Evolutionary conservation across 2,113 vertebrate genomes (phyloP).

Genomic region (Halichoerus grypus): DNA sequence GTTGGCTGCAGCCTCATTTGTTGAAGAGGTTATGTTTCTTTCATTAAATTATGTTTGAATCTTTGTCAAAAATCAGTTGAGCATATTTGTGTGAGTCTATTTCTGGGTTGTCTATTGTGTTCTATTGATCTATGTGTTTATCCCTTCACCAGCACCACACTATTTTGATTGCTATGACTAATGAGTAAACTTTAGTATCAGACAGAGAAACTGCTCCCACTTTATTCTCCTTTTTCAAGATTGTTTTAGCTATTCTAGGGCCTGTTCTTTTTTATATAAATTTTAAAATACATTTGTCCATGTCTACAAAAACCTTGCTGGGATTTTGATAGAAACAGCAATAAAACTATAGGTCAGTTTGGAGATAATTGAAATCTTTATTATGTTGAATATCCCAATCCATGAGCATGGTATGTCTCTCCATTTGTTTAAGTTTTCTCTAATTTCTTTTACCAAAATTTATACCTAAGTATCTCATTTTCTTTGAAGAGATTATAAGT

Average conservation of each 20-base stretch:
- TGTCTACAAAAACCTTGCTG: background rate
- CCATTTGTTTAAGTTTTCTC: background rate
- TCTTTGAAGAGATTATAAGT: background rate
- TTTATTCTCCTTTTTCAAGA: background rate
- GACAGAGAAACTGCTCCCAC: background rate
- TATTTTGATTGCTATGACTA: background rate
- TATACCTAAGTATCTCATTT: background rate
- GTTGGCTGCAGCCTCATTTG: background rate
- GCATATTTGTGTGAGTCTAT: background rate
- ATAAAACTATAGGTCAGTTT: background rate
- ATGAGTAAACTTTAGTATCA: background rate
- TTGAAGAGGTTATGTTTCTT: background rate
- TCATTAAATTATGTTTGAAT: background rate
- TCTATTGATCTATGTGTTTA: background rate
- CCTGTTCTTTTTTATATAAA: background rate
- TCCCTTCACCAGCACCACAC: background rate
- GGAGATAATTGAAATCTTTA: background rate
- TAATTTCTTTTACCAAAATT: background rate
- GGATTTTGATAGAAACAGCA: background rate
- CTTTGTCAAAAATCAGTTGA: background rate
- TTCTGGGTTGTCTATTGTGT: background rate
- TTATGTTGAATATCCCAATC: background rate
- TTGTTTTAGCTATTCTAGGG: background rate
- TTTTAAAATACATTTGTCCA: background rate
- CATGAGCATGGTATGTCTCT: background rate